Percentiles rank a stretch among this genome's conserved stretches.
phyloP scores from a whole-genome alignment of 2,113 vertebrate genomes.

The Recurvirostra avosetta region DNA sequence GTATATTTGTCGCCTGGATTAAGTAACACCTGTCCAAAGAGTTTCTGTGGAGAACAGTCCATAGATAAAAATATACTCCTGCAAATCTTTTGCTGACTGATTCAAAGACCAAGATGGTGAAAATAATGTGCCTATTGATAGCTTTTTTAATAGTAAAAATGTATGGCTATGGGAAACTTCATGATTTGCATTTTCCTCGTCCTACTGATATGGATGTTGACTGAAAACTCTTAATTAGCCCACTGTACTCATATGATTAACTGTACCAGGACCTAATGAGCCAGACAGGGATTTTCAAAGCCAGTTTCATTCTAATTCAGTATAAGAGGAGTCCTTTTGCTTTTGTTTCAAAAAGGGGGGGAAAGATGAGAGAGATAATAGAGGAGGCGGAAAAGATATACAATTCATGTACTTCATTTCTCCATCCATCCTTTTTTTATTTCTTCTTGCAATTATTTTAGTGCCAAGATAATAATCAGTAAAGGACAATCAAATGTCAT shows the following conservation, averaged over 20 bases:
- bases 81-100: background rate
- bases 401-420: background rate
- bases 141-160: background rate
- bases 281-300: background rate
- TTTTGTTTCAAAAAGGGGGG: background rate
- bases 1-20: background rate
- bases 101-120: background rate
- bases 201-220: background rate
- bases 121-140: background rate
- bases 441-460: background rate
- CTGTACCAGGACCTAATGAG: background rate
- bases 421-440: background rate
- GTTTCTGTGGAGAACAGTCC: background rate
- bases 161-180: background rate
- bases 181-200: background rate
- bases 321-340: background rate
- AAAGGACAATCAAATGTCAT: background rate
- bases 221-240: background rate
- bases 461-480: background rate
- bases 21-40: background rate
- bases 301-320: background rate
- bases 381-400: background rate
- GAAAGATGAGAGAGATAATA: background rate
- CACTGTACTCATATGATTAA: background rate
- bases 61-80: background rate